These are phyloP conservation scores for Laodelphax striatellus DNA, from an alignment of 1,140 invertebrate genomes.

Conservation along the genomic window DNA sequence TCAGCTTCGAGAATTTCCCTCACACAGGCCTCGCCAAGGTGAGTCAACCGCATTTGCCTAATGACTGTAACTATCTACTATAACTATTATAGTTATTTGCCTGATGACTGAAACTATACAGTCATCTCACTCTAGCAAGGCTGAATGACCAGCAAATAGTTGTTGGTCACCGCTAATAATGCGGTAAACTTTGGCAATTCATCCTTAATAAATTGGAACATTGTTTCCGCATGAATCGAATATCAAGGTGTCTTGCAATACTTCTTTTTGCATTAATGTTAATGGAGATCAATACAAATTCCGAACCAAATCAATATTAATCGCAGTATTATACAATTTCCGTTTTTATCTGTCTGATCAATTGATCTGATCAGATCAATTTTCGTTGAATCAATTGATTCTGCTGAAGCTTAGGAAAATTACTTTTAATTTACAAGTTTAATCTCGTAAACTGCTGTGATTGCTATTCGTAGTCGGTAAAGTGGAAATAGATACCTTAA, in stretches of 20 bases:
- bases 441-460: too few relatives aligned
- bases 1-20: constrained; percentile 69
- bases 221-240: neutral
- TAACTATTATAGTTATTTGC: neutral
- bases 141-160: neutral
- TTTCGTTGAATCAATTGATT: too few relatives aligned
- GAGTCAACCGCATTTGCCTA: constrained; percentile 10
- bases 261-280: constrained; percentile 24
- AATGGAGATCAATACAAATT: too few relatives aligned
- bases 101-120: neutral
- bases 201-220: neutral
- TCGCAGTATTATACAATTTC: too few relatives aligned
- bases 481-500: too few relatives aligned
- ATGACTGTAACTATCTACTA: neutral
- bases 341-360: too few relatives aligned
- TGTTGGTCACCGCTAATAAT: neutral
- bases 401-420: too few relatives aligned
- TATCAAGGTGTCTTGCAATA: neutral
- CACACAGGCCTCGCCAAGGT: constrained; percentile 61
- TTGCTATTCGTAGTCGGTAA: too few relatives aligned
- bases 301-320: too few relatives aligned
- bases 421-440: too few relatives aligned
- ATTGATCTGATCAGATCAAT: too few relatives aligned
- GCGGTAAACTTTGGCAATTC: neutral
- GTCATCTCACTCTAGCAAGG: neutral